Evolutionary conservation across 2,888 invertebrate species (phyloP).

Genomic region (Synanthedon myopaeformis): DNA sequence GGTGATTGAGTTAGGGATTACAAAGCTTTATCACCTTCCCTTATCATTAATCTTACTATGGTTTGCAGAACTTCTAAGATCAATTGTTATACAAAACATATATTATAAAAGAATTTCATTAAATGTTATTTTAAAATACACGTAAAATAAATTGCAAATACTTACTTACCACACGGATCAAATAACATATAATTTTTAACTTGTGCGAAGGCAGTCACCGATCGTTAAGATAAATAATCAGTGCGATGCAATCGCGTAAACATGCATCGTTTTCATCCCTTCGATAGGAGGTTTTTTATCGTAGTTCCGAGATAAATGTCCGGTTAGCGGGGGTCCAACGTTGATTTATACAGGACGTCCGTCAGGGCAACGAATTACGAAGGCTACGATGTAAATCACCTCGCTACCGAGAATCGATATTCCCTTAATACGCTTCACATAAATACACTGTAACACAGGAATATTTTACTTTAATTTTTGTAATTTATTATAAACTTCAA

Average conservation of each 20-base stretch:
- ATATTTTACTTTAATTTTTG: too few relatives aligned
- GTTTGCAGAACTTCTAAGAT: too few relatives aligned
- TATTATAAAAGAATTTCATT: too few relatives aligned
- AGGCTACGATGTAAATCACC: conserved; percentile 64
- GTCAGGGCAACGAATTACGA: conserved; percentile 63
- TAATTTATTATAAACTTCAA: too few relatives aligned
- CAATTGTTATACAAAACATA: too few relatives aligned
- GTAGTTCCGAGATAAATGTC: conserved; percentile 44
- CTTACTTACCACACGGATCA: too few relatives aligned
- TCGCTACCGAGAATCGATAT: conserved; percentile 44
- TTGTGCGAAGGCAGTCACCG: neutral
- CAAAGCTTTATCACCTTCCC: too few relatives aligned
- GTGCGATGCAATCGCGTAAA: conserved; percentile 15
- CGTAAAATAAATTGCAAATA: too few relatives aligned
- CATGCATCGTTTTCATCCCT: conserved; percentile 18
- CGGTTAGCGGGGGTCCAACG: conserved; percentile 64
- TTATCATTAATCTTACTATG: too few relatives aligned
- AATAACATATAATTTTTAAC: too few relatives aligned
- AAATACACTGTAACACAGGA: neutral
- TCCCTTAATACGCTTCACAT: conserved; percentile 25
- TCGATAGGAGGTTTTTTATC: conserved; percentile 20
- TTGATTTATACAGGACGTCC: conserved; percentile 64
- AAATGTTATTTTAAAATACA: too few relatives aligned
- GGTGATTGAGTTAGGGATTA: too few relatives aligned
- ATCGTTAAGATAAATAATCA: conserved; percentile 15